These are phyloP conservation scores for Diaphora mendica DNA, from an alignment of 2,888 invertebrate genomes.

Conservation along the genomic window DNA sequence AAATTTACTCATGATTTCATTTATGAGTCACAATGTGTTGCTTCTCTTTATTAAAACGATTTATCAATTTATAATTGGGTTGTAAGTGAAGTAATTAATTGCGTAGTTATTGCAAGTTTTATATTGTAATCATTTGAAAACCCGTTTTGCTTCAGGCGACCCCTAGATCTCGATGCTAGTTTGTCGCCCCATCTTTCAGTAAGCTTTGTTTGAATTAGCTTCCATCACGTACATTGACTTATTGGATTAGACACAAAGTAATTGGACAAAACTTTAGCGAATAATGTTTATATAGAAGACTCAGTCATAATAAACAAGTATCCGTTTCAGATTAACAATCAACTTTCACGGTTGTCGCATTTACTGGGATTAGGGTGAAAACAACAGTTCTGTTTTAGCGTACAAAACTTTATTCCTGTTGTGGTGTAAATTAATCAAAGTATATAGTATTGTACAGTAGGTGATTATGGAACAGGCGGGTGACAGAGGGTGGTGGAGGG, in stretches of 20 bases:
- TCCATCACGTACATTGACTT: conserved; percentile 65
- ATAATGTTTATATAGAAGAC: conserved; percentile 57
- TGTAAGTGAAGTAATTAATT: no score
- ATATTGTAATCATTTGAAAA: conserved; percentile 24
- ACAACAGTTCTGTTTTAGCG: conserved; percentile 79
- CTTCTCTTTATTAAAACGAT: no score
- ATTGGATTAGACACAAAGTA: conserved; percentile 62
- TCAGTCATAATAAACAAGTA: conserved; percentile 64
- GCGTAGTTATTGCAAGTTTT: conserved; percentile 39
- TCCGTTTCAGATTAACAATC: conserved; percentile 74
- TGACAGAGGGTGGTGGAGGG: conserved; percentile 53
- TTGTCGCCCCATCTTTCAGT: conserved; percentile 47
- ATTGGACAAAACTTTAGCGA: conserved; percentile 57
- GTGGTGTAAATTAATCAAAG: conserved; percentile 83
- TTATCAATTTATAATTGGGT: no score
- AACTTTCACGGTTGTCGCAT: conserved; percentile 69
- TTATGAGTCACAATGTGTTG: neutral
- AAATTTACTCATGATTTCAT: neutral
- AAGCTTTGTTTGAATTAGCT: conserved; percentile 58
- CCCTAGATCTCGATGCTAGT: conserved; percentile 45
- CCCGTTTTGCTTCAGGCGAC: conserved; percentile 34
- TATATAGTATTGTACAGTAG: conserved; percentile 71
- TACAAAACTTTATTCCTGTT: conserved; percentile 76
- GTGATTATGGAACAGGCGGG: conserved; percentile 74
- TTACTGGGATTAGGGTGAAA: conserved; percentile 70